Conservation (phyloP, 2,113 vertebrate genomes). For the Atlantisia rogersi region DNA sequence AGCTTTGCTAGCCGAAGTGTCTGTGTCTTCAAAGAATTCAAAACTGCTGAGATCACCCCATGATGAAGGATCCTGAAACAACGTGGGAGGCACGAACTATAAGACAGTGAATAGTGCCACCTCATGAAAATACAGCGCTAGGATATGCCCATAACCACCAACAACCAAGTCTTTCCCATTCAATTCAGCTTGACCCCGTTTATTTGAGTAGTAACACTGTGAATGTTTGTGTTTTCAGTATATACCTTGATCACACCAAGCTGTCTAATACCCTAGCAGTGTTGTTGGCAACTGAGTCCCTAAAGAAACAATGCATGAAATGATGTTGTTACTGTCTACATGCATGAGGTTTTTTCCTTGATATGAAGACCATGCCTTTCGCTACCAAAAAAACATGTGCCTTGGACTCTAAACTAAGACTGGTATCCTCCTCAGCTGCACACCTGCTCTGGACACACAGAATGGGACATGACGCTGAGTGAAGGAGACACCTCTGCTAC, state of each 20-base stretch:
- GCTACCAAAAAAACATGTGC: neutral
- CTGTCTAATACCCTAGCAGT: neutral
- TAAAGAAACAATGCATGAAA: neutral
- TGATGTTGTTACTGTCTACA: neutral
- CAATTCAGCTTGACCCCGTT: neutral
- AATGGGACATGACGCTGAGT: neutral
- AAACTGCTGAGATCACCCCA: slow-evolving; percentile 83
- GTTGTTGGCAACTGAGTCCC: neutral
- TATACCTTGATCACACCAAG: neutral
- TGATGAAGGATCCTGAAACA: slow-evolving; percentile 90
- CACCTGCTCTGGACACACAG: neutral
- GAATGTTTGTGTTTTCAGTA: neutral
- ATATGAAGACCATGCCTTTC: neutral
- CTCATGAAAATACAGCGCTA: slow-evolving; percentile 68
- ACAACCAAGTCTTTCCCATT: neutral
- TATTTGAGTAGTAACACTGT: neutral
- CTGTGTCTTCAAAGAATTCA: slow-evolving; percentile 83
- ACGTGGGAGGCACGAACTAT: slow-evolving; percentile 82
- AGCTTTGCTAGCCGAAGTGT: slow-evolving; percentile 75
- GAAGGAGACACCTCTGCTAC: neutral
- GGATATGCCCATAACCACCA: slow-evolving; percentile 32
- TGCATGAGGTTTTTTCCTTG: neutral
- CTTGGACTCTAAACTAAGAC: neutral
- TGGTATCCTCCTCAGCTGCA: neutral
- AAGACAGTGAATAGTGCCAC: slow-evolving; percentile 73